Conservation (phyloP, 2,888 invertebrate species). For the Macrosoma leucophasiata region DNA sequence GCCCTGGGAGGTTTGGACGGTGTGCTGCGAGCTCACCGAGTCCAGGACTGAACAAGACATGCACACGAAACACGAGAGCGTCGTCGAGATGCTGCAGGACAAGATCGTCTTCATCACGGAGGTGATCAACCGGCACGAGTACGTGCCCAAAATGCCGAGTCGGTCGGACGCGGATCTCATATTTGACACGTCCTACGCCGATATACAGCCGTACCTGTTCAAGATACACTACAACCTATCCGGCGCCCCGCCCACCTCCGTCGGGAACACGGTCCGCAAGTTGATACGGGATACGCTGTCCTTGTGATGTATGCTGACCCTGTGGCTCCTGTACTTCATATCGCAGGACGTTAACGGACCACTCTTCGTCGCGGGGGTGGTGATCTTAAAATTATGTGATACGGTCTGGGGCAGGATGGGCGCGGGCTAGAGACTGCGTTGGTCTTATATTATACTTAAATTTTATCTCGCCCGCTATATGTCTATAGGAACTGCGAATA, state of each 20-base stretch:
- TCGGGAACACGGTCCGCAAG: slow-evolving; percentile 93
- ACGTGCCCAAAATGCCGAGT: slow-evolving; percentile 96
- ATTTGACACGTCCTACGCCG: slow-evolving; percentile 94
- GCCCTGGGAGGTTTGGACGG: slow-evolving; percentile 99
- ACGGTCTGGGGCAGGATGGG: slow-evolving; percentile 13
- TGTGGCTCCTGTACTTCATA: slow-evolving; percentile 20
- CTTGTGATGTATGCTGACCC: slow-evolving; percentile 73
- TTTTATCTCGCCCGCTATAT: too few relatives aligned
- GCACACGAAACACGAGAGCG: slow-evolving; percentile 89
- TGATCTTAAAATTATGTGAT: slow-evolving; percentile 20
- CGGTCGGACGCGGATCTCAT: slow-evolving; percentile 94
- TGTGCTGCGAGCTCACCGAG: slow-evolving; percentile 91
- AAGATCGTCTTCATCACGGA: slow-evolving; percentile 96
- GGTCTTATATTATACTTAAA: too few relatives aligned
- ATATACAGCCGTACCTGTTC: slow-evolving; percentile 98
- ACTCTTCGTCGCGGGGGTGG: slow-evolving; percentile 20
- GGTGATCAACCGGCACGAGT: slow-evolving; percentile 96
- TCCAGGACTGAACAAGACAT: slow-evolving; percentile 91
- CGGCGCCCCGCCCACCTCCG: slow-evolving; percentile 85
- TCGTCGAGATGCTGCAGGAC: slow-evolving; percentile 91
- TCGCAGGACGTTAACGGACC: slow-evolving; percentile 18
- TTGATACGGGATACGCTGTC: slow-evolving; percentile 90
- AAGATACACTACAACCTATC: slow-evolving; percentile 90
- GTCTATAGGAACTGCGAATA: too few relatives aligned
- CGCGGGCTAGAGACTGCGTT: too few relatives aligned